These are phyloP conservation scores for Miichthys miiuy DNA, from an alignment of 2,797 vertebrate genomes.

Conservation along the genomic window DNA sequence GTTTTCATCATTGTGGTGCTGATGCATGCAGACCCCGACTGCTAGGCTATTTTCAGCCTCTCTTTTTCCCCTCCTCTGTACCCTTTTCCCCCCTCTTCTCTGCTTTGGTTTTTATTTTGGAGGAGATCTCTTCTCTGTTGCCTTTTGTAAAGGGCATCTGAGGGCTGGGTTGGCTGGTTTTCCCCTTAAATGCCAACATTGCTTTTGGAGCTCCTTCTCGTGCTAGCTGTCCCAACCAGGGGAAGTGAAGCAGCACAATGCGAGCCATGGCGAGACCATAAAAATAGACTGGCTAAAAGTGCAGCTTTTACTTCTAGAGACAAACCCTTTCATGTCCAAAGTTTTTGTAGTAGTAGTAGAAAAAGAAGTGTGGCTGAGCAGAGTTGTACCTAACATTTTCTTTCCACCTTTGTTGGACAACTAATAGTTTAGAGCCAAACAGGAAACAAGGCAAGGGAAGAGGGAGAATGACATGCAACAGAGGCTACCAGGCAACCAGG, in stretches of 20 bases:
- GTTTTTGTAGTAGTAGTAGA: conserved; percentile 36
- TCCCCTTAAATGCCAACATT: conserved; percentile 59
- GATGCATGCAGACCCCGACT: conserved; percentile 65
- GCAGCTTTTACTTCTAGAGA: conserved; percentile 56
- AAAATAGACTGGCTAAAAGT: conserved; percentile 71
- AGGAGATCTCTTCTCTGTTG: conserved; percentile 45
- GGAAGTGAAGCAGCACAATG: conserved; percentile 68
- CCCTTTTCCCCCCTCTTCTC: conserved; percentile 10
- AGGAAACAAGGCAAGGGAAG: not conserved
- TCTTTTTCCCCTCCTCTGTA: conserved; percentile 22
- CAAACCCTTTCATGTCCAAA: conserved; percentile 51
- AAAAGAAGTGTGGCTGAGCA: not conserved
- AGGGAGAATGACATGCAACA: not conserved
- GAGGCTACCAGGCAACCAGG: too few species aligned
- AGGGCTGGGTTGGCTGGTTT: conserved; percentile 65
- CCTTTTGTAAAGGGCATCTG: conserved; percentile 57
- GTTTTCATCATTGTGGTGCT: conserved; percentile 60
- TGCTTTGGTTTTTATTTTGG: conserved; percentile 63
- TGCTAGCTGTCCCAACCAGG: conserved; percentile 58
- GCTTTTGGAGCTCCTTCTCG: conserved; percentile 66
- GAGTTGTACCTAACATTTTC: conserved; percentile 20
- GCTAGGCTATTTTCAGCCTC: conserved; percentile 61
- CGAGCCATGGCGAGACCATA: conserved; percentile 52
- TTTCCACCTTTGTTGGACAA: conserved; percentile 3
- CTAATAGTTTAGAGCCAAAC: not conserved